Conservation (phyloP, 1,140 invertebrate species). For the Heliconius hewitsoni region DNA sequence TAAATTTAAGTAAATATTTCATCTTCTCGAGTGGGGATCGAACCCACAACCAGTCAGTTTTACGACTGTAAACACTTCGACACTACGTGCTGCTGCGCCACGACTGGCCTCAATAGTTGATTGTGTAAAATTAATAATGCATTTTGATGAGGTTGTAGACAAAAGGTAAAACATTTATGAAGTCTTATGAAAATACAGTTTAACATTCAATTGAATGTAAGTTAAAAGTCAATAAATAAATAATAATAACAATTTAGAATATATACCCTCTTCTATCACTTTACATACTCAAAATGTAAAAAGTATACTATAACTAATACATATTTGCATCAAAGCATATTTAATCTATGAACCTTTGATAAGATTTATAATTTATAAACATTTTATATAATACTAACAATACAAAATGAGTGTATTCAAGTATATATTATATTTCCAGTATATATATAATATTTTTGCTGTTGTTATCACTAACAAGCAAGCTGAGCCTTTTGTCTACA, state of each 20-base stretch:
- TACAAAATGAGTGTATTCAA: constrained; percentile 20
- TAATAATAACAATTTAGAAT: constrained; percentile 6
- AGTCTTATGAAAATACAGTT: not conserved
- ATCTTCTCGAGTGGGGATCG: no score
- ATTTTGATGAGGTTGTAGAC: not conserved
- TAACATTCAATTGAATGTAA: not conserved
- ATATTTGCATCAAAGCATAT: constrained; percentile 10
- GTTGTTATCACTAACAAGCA: constrained; percentile 78
- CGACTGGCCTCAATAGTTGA: no score
- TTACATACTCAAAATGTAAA: constrained; percentile 14
- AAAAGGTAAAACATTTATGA: not conserved
- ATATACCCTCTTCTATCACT: not conserved
- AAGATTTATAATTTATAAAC: constrained; percentile 12
- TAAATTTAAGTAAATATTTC: no score
- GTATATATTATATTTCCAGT: not conserved
- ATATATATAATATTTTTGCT: not conserved
- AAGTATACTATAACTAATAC: not conserved
- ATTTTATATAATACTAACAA: constrained; percentile 3
- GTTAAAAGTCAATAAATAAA: not conserved
- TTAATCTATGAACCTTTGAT: not conserved
- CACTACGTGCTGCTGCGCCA: no score
- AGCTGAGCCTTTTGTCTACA: constrained; percentile 97
- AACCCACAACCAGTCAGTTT: no score
- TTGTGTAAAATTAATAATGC: not conserved
- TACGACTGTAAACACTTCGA: no score